Base-by-base conservation (phyloP, 2,888 invertebrate genomes). In the Raillietiella orientalis region DNA sequence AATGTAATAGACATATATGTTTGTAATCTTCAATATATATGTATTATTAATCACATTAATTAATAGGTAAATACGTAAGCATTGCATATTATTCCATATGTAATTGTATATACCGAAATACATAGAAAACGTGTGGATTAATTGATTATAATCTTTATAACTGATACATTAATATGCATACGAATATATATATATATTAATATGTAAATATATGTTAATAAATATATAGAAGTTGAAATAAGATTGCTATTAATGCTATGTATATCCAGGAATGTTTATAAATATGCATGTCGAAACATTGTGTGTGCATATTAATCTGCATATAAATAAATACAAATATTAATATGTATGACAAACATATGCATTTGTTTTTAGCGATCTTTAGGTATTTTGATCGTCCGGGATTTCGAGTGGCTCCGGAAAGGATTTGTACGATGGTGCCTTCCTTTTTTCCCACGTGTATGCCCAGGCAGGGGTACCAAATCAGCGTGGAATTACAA, bases 321-420 rank as follows among this genome's bases (percentile, higher is more conserved):
- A 25, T 25, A 25, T 25, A 25, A 17, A 25, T 25, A 25, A 17
- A 25, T 25, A 25, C 19, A 25, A 17, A 25, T 25, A 25, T 25
- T 17, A 17, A 25, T 25, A 25, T 25, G 19, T 25, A 25, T 25
- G n/a, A 25, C 19, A 25, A 17, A 23, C 19, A 25, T 25, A 25
- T 23, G 3, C 10, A 25, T 4, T 5, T n/a, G n/a, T n/a, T n/a
- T n/a, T n/a, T n/a, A n/a, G n/a, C n/a, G n/a, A n/a, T n/a, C n/a
- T n/a, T n/a, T n/a, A n/a, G n/a, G n/a, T n/a, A n/a, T n/a, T n/a
- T n/a, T n/a, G n/a, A n/a, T n/a, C n/a, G n/a, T n/a, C n/a, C n/a
- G n/a, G n/a, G n/a, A n/a, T n/a, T n/a, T n/a, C n/a, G n/a, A n/a
- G n/a, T n/a, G n/a, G n/a, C n/a, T n/a, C n/a, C n/a, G n/a, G n/a